Conservation (phyloP, 2,888 invertebrate species). For the Chrysodeixis includens region DNA sequence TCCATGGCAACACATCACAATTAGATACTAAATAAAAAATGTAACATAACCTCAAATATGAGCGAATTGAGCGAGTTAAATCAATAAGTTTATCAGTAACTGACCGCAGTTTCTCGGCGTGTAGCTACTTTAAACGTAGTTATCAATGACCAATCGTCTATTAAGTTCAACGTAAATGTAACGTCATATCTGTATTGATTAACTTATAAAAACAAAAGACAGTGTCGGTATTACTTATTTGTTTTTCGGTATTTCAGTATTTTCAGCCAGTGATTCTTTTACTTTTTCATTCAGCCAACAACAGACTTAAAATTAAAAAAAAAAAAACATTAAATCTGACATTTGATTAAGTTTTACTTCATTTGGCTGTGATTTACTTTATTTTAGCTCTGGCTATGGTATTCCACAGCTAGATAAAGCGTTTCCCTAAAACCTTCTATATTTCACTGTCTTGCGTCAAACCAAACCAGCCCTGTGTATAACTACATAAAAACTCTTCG, state of each 20-base stretch:
- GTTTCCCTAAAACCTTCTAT: too few species aligned
- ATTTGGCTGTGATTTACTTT: too few species aligned
- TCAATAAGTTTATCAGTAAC: conserved; percentile 75
- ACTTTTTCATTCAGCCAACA: not conserved
- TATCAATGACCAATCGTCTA: conserved; percentile 42
- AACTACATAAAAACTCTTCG: too few species aligned
- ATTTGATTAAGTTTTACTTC: too few species aligned
- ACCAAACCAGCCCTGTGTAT: too few species aligned
- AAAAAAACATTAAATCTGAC: too few species aligned
- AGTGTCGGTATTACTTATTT: not conserved
- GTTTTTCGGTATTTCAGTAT: not conserved
- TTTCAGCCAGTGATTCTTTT: too few species aligned
- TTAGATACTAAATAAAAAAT: conserved; percentile 19
- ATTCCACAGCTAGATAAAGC: too few species aligned
- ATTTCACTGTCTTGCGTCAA: too few species aligned
- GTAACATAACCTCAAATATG: conserved; percentile 36
- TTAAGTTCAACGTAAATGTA: conserved; percentile 19
- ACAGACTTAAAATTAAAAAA: not conserved
- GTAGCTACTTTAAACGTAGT: conserved; percentile 26
- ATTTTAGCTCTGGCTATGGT: too few species aligned
- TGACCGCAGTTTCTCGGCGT: conserved; percentile 60
- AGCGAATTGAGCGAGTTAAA: conserved; percentile 37
- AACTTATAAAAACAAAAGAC: not conserved
- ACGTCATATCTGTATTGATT: conserved; percentile 14
- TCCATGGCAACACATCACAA: conserved; percentile 64